Evolutionary conservation across 1,140 invertebrate genomes (phyloP).

Genomic region (Maniola jurtina): DNA sequence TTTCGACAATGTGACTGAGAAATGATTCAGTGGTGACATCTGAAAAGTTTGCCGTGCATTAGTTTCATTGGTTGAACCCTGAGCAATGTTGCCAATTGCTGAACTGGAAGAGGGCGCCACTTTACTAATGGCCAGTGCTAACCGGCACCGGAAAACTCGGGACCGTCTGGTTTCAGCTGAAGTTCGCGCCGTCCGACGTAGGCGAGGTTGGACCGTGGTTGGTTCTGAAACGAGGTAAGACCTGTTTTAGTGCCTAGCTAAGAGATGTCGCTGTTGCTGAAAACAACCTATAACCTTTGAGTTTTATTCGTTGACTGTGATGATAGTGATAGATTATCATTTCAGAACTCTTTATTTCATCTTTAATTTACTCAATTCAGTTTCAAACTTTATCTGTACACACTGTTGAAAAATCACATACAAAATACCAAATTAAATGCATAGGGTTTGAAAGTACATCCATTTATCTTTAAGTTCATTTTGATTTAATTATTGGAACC

Average conservation of each 20-base stretch:
- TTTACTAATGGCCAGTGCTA: slow-evolving; percentile 44
- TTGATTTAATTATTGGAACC: background rate
- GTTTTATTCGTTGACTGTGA: too few relatives aligned
- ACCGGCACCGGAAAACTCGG: slow-evolving; percentile 54
- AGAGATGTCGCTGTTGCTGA: slow-evolving; percentile 52
- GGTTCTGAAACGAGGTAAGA: slow-evolving; percentile 74
- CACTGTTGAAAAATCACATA: too few relatives aligned
- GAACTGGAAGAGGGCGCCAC: slow-evolving; percentile 67
- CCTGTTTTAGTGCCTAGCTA: slow-evolving; percentile 15
- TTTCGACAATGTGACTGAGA: slow-evolving; percentile 27
- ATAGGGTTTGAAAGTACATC: too few relatives aligned
- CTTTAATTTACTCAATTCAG: too few relatives aligned
- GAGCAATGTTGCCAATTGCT: slow-evolving; percentile 64
- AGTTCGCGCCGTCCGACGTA: slow-evolving; percentile 62
- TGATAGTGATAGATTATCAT: too few relatives aligned
- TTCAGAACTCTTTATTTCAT: too few relatives aligned
- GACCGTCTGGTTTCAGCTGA: slow-evolving; percentile 68
- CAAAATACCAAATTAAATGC: too few relatives aligned
- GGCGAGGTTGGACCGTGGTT: slow-evolving; percentile 72
- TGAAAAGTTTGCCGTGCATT: slow-evolving; percentile 29
- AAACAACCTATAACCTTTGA: slow-evolving; percentile 1
- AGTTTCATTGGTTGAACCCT: slow-evolving; percentile 6
- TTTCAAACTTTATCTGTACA: too few relatives aligned
- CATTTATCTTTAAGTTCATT: background rate
- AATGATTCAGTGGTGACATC: slow-evolving; percentile 43